A percentile compares a stretch with the other conserved stretches of the same genome.
Evolutionary conservation across 2,797 vertebrate species (phyloP).

Genomic region (Sebastes trivittatus): DNA sequence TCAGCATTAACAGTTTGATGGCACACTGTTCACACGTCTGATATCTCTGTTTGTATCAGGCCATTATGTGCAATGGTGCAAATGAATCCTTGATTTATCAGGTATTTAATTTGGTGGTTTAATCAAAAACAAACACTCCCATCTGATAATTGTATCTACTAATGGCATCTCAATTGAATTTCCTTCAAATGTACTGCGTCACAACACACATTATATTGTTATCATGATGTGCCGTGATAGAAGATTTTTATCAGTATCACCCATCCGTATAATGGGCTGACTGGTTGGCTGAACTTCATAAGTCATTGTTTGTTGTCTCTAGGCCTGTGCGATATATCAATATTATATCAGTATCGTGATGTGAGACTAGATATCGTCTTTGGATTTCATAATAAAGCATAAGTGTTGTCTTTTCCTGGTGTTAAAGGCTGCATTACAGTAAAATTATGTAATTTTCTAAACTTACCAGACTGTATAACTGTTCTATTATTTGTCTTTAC

Average conservation of each 20-base stretch:
- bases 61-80: not conserved
- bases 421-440: too few relatives aligned
- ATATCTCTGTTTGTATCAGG: not conserved
- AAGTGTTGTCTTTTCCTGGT: too few relatives aligned
- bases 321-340: too few relatives aligned
- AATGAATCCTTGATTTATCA: not conserved
- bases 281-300: not conserved
- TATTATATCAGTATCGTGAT: too few relatives aligned
- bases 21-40: not conserved
- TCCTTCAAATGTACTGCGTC: not conserved
- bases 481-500: too few relatives aligned
- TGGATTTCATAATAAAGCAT: too few relatives aligned
- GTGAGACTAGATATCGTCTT: too few relatives aligned
- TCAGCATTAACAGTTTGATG: not conserved
- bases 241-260: not conserved
- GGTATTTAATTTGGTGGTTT: not conserved
- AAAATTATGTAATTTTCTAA: too few relatives aligned
- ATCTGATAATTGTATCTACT: not conserved
- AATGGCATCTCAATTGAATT: not conserved
- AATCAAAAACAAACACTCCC: not conserved
- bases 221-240: not conserved
- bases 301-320: not conserved
- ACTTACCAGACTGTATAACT: too few relatives aligned
- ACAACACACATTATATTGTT: not conserved
- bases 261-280: not conserved